Percentiles rank a stretch among this genome's conserved stretches.
phyloP scores from a whole-genome alignment of 2,113 vertebrate genomes.

The Eulacestoma nigropectus region DNA sequence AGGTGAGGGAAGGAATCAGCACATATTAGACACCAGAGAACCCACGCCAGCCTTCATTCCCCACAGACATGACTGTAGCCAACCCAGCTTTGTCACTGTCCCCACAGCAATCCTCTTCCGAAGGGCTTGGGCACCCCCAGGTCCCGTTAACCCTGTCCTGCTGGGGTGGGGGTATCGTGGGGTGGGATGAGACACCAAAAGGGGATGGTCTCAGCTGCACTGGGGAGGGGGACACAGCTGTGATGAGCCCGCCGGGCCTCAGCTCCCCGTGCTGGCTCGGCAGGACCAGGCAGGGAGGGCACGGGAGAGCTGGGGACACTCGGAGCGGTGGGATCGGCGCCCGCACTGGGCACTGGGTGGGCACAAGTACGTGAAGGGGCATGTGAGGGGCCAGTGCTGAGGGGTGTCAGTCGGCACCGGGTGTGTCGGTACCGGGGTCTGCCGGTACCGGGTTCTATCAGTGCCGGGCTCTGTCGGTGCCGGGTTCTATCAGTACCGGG shows the following conservation, averaged over 20 bases:
- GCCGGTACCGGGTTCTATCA: not conserved
- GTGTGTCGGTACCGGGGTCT: not conserved
- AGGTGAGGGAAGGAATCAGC: not conserved
- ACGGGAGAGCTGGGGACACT: fast-evolving
- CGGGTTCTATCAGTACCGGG: fast-evolving
- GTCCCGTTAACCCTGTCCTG: fast-evolving
- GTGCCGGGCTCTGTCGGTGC: not conserved
- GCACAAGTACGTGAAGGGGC: no score
- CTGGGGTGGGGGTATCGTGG: not conserved
- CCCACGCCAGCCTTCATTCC: not conserved
- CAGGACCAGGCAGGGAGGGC: not conserved
- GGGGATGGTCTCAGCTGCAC: not conserved
- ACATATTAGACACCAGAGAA: not conserved
- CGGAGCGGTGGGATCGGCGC: fast-evolving
- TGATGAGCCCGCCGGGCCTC: not conserved
- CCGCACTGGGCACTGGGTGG: fast-evolving
- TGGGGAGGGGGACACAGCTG: not conserved
- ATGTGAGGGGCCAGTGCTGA: not conserved
- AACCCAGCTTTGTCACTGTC: not conserved
- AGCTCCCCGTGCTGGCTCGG: fast-evolving
- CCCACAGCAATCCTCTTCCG: fast-evolving
- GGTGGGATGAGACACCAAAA: no score
- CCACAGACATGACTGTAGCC: not conserved
- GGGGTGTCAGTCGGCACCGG: no score
- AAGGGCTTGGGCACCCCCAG: not conserved